phyloP scores from a whole-genome alignment of 2,113 vertebrate species.

The Galbula dea region DNA sequence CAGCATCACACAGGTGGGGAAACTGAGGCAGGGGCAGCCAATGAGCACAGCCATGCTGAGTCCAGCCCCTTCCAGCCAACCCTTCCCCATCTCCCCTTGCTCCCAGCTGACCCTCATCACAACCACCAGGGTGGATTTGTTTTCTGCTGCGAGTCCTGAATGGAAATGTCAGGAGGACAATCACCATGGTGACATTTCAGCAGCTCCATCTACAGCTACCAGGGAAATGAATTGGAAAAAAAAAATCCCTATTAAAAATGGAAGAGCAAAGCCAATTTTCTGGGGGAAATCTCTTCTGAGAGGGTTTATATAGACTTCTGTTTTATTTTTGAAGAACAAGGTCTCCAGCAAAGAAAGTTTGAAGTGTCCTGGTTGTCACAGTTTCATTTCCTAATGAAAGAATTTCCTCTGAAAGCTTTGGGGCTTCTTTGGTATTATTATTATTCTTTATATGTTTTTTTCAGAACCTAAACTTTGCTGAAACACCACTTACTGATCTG shows the following conservation, averaged over 20 bases:
- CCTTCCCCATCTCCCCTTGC: neutral
- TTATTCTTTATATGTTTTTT: no score
- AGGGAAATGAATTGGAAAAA: conserved; percentile 33
- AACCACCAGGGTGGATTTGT: neutral
- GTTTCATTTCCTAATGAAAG: neutral
- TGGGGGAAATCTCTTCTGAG: neutral
- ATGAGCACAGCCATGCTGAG: fast-evolving
- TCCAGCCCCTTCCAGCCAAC: neutral
- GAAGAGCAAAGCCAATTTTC: conserved; percentile 52
- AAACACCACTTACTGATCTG: no score
- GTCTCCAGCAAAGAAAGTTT: neutral
- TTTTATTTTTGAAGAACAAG: neutral
- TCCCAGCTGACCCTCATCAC: neutral
- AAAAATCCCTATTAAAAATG: conserved; percentile 51
- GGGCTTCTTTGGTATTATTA: no score
- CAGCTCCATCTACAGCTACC: neutral
- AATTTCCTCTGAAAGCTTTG: neutral
- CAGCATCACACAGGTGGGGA: neutral
- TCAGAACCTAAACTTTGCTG: neutral
- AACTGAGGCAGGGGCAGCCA: neutral
- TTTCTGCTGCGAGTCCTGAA: neutral
- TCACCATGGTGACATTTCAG: conserved; percentile 64
- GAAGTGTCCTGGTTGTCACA: neutral
- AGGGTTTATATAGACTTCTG: neutral
- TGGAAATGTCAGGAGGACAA: conserved; percentile 56